phyloP scores from a whole-genome alignment of 2,797 vertebrate species.

The Pseudomugil tenellus region DNA sequence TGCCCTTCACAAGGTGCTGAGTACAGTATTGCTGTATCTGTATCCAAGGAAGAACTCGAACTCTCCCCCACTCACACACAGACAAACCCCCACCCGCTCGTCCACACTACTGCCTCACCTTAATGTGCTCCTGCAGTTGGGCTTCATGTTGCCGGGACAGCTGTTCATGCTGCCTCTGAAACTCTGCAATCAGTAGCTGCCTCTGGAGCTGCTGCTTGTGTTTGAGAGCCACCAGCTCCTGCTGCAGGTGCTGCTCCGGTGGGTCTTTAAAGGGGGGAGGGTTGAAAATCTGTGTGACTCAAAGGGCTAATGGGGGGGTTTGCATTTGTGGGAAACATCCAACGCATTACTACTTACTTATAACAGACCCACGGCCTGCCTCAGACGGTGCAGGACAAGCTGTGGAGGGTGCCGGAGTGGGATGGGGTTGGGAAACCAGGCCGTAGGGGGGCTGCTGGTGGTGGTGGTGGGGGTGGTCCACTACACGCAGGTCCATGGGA shows the following conservation, averaged over 20 bases:
- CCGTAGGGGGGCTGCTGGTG: conserved; percentile 70
- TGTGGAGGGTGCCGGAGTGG: conserved; percentile 44
- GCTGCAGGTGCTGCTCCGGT: conserved; percentile 93
- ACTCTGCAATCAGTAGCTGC: conserved; percentile 96
- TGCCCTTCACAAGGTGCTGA: conserved; percentile 57
- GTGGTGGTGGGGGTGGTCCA: conserved; percentile 68
- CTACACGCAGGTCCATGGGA: conserved; percentile 79
- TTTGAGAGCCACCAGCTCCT: conserved; percentile 95
- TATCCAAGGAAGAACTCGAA: conserved; percentile 16
- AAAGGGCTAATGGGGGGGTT: neutral
- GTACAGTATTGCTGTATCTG: conserved; percentile 10
- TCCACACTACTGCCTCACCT: conserved; percentile 76
- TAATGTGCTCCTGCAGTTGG: conserved; percentile 94
- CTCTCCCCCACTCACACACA: neutral
- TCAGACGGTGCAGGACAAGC: conserved; percentile 48
- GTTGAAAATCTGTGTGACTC: neutral
- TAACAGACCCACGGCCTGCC: conserved; percentile 45
- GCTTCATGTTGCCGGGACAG: conserved; percentile 95
- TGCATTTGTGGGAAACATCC: neutral
- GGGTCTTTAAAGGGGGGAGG: conserved; percentile 44
- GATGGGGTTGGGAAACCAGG: conserved; percentile 68
- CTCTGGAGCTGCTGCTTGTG: conserved; percentile 98
- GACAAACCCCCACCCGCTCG: neutral
- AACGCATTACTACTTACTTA: conserved; percentile 51
- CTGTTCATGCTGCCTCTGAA: conserved; percentile 96